Conservation (phyloP, 1,140 invertebrate genomes). For the Stegodyphus dumicola region DNA sequence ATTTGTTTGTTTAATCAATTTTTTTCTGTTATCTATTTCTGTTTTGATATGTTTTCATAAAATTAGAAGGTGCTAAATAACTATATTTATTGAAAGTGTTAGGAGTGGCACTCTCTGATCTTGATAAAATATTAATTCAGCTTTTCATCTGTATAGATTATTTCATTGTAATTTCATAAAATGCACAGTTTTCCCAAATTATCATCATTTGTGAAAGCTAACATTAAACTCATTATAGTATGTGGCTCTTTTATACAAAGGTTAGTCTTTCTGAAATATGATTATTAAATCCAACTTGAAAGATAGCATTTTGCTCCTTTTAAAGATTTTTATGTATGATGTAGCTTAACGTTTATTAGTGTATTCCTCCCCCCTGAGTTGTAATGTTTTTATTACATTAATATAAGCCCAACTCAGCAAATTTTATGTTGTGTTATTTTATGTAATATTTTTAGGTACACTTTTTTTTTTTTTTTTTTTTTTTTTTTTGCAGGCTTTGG, state of each 20-base stretch:
- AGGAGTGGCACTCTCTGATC: background rate
- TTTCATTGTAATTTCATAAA: too few species aligned
- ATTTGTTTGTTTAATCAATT: too few species aligned
- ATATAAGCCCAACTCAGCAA: constrained; percentile 3
- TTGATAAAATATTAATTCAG: background rate
- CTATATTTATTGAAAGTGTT: background rate
- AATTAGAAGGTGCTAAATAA: background rate
- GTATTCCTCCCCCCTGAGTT: background rate
- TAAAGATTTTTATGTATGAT: background rate
- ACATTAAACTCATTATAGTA: too few species aligned
- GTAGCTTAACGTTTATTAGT: background rate
- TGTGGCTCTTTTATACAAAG: too few species aligned
- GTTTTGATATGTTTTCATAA: background rate
- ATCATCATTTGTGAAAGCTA: too few species aligned
- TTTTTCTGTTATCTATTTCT: too few species aligned
- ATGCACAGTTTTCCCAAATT: too few species aligned
- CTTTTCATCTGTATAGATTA: background rate
- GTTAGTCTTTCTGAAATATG: too few species aligned
- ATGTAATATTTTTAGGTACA: constrained; percentile 3
- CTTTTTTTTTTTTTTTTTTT: constrained; percentile 1
- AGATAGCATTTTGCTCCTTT: too few species aligned
- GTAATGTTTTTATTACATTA: background rate
- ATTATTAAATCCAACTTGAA: too few species aligned
- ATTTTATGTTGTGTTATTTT: constrained; percentile 15
- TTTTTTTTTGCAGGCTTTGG: constrained; percentile 2